Evolutionary conservation across 2,888 invertebrate species (phyloP), one percentile per base, ranked within the genome.

Genomic region (Elegia similella): DNA sequence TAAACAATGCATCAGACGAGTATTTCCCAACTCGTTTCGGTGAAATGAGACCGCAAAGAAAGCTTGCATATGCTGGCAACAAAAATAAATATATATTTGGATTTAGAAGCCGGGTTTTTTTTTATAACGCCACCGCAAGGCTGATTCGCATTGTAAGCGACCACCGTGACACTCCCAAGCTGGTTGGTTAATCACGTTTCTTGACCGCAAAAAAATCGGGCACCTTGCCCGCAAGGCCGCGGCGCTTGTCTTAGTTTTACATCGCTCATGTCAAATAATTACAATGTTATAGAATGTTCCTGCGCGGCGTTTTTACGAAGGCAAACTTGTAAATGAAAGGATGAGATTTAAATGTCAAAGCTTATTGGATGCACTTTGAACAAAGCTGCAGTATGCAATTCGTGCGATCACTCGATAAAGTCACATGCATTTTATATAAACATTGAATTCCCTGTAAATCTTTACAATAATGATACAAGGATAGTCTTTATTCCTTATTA

Each of bases 201-300:
- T 63, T 79, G 82, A 84, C 86, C 86, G 84, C 86, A 87, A 86
- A 86, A 84, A 84, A 82, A 82, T 76, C 79, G 81, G 76, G 81
- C 86, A 84, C 84, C 84, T 86, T 79, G 86, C 78, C 65, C 59
- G 69, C 88, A 82, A 87, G 88, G 88, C 72, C 86, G 69, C 62
- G 66, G 67, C 69, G 63, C 76, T 78, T 82, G 82, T 78, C 79
- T 81, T 76, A 75, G 77, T 77, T 76, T 76, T 80, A 76, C 55
- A 82, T 82, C 77, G 77, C 72, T 75, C 80, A 78, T 76, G 73
- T 77, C 73, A 72, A 73, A 74, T 75, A 75, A 80, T 78, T 80
- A 80, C 75, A 76, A 76, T 72, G 67, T 69, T 32, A 32, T 13
- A n/a, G 12, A 56, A 50, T 50, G 13, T 13, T 23, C n/a, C 10